A percentile compares a stretch with the other conserved stretches of the same genome.
Conservation (phyloP, 2,888 invertebrate species). For the Masnerella sp. region DNA sequence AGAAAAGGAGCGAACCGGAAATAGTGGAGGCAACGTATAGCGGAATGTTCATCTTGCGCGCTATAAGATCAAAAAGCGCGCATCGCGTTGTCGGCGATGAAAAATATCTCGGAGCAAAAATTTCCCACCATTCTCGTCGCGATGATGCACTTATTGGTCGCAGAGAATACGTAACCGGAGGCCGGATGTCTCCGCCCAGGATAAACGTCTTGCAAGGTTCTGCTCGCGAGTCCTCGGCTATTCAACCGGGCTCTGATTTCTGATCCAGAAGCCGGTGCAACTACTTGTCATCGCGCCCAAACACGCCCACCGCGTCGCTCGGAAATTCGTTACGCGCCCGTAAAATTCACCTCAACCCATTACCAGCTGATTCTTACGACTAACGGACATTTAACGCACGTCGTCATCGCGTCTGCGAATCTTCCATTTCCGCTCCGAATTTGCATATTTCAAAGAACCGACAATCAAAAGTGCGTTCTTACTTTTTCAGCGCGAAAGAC, state of each 20-base stretch:
- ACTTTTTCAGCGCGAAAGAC: no score
- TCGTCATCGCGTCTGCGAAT: constrained; percentile 46
- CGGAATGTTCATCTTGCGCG: no score
- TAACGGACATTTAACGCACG: constrained; percentile 72
- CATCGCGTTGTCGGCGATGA: neutral
- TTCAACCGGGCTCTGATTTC: constrained; percentile 75
- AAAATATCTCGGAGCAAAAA: constrained; percentile 32
- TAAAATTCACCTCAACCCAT: constrained; percentile 62
- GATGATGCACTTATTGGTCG: constrained; percentile 36
- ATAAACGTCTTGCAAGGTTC: constrained; percentile 69
- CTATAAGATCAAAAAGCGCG: no score
- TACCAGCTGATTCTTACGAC: constrained; percentile 73
- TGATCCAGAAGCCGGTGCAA: constrained; percentile 75
- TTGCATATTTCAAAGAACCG: constrained; percentile 14
- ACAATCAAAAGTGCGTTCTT: no score
- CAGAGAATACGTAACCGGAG: constrained; percentile 76
- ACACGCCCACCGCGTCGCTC: constrained; percentile 63
- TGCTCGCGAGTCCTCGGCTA: constrained; percentile 64
- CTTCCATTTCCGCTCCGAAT: constrained; percentile 37
- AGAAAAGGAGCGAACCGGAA: no score
- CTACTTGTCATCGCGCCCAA: constrained; percentile 72
- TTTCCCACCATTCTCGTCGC: constrained; percentile 48
- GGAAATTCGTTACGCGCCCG: constrained; percentile 68
- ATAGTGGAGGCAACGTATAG: no score
- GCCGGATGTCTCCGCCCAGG: constrained; percentile 78